phyloP scores from a whole-genome alignment of 2,888 invertebrate species.

The Drosophila infuscata region DNA sequence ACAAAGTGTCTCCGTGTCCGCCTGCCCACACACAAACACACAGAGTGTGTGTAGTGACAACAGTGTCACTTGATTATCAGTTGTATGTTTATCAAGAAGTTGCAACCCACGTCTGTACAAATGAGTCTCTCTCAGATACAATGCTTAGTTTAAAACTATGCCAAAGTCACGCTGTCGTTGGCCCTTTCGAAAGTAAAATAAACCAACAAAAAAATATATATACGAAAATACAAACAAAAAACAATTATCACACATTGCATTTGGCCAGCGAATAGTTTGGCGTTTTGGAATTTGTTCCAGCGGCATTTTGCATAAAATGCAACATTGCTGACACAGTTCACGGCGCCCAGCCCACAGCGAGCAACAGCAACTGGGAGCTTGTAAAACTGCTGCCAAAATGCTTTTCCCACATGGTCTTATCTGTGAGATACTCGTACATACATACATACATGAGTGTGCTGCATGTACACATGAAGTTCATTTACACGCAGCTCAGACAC shows the following conservation, averaged over 20 bases:
- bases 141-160: constrained; percentile 60
- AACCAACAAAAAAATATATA: constrained; percentile 6
- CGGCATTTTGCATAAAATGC: constrained; percentile 67
- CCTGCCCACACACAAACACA: constrained; percentile 45
- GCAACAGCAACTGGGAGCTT: constrained; percentile 15
- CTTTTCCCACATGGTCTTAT: constrained; percentile 69
- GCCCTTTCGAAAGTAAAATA: constrained; percentile 53
- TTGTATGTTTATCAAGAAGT: constrained; percentile 44
- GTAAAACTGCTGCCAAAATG: constrained; percentile 69
- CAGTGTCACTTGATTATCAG: constrained; percentile 70
- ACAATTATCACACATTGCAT: constrained; percentile 61
- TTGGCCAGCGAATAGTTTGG: constrained; percentile 47
- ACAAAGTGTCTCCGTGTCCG: constrained; percentile 26
- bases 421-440: constrained; percentile 40
- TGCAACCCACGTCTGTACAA: constrained; percentile 42
- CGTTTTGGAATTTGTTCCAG: constrained; percentile 50
- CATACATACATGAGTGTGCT: constrained; percentile 18
- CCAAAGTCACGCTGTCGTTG: constrained; percentile 71
- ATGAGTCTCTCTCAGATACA: constrained; percentile 26
- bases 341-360: constrained; percentile 58
- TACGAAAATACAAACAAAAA: constrained; percentile 13
- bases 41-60: constrained; percentile 34
- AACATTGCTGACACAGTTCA: constrained; percentile 72
- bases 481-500: constrained; percentile 72
- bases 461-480: constrained; percentile 60